These are phyloP conservation scores for Dorcus hopei DNA, from an alignment of 2,888 invertebrate genomes.

Conservation along the genomic window DNA sequence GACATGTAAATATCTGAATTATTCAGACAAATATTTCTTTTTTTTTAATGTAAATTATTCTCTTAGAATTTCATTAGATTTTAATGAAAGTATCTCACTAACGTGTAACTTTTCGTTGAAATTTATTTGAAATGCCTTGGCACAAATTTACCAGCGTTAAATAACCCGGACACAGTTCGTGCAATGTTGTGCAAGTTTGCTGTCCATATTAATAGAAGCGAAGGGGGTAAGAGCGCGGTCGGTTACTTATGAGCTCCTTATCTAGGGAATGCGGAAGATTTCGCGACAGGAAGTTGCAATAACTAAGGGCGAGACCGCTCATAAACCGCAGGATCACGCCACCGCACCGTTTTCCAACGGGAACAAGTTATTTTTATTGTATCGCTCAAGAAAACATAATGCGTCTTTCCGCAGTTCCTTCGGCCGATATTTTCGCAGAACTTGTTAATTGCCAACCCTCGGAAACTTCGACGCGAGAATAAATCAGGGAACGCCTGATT, in stretches of 20 bases:
- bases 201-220: not conserved
- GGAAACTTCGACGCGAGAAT: not conserved
- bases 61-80: no score
- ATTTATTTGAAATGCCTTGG: no score
- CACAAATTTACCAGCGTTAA: not conserved
- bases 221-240: not conserved
- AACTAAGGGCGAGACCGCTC: slow-evolving; percentile 26
- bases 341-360: not conserved
- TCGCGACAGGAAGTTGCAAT: slow-evolving; percentile 26
- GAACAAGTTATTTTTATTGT: no score
- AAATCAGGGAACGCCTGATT: slow-evolving; percentile 1
- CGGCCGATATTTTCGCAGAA: no score
- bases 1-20: no score
- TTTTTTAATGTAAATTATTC: no score
- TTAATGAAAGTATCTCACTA: no score
- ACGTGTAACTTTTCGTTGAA: no score
- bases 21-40: no score
- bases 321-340: slow-evolving; percentile 19
- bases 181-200: not conserved
- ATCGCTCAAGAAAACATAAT: no score
- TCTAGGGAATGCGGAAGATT: slow-evolving; percentile 28
- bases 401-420: no score
- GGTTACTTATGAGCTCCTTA: slow-evolving; percentile 22
- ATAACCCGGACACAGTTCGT: not conserved
- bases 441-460: no score